Evolutionary conservation across 2,113 vertebrate genomes (phyloP).

Genomic region (Synodontis membranacea): DNA sequence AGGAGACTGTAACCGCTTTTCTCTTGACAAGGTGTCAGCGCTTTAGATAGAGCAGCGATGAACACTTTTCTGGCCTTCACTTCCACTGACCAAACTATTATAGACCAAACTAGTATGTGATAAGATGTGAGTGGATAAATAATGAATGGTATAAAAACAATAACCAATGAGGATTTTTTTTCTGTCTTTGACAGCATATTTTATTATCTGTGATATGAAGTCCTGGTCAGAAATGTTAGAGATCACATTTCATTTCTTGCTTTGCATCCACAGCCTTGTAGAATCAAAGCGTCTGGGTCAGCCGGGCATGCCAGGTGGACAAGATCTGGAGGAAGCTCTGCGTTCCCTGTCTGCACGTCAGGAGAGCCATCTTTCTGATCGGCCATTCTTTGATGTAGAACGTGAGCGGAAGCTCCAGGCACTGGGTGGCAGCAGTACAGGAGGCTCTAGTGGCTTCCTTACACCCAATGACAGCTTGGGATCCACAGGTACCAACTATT

Average conservation of each 20-base stretch:
- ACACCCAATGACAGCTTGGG: slow-evolving; percentile 78
- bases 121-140: background rate
- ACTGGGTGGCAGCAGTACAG: slow-evolving; percentile 54
- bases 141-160: background rate
- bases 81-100: background rate
- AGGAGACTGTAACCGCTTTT: background rate
- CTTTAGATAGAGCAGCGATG: background rate
- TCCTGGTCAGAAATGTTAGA: background rate
- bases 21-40: background rate
- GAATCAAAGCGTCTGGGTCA: slow-evolving; percentile 67
- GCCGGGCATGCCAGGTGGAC: slow-evolving; percentile 75
- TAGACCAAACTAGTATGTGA: background rate
- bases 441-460: slow-evolving; percentile 75
- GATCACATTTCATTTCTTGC: background rate
- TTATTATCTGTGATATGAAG: background rate
- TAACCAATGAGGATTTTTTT: background rate
- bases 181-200: background rate
- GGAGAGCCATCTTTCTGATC: slow-evolving; percentile 71
- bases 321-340: slow-evolving; percentile 81
- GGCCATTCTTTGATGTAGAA: slow-evolving; percentile 80
- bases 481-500: slow-evolving; percentile 79
- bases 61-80: background rate
- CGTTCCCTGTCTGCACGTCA: slow-evolving; percentile 77
- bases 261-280: slow-evolving; percentile 47
- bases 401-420: slow-evolving; percentile 72